Conservation (phyloP, 2,113 vertebrate genomes). For the Rhea americana region DNA sequence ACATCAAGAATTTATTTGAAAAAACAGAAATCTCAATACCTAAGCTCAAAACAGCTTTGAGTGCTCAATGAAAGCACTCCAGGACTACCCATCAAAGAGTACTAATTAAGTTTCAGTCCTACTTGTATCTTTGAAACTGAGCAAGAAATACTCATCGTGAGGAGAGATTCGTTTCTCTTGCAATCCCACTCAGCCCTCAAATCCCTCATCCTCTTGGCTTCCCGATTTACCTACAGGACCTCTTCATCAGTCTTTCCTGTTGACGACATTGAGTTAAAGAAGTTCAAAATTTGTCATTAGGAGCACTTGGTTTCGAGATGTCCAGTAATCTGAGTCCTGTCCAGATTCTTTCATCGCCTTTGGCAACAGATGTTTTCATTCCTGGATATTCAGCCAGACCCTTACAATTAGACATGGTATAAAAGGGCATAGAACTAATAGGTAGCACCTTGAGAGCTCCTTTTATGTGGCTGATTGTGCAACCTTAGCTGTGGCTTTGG, state of each 20-base stretch:
- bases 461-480: slow-evolving; percentile 34
- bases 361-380: slow-evolving; percentile 43
- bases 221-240: not conserved
- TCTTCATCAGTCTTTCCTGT: not conserved
- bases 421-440: slow-evolving; percentile 4
- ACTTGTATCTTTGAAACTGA: not conserved
- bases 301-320: not conserved
- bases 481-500: not conserved
- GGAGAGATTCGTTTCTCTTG: not conserved
- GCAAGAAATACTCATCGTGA: not conserved
- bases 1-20: not conserved
- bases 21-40: not conserved
- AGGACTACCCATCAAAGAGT: not conserved
- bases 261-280: slow-evolving; percentile 8
- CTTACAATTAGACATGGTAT: not conserved
- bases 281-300: slow-evolving; percentile 11
- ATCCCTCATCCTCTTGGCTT: not conserved
- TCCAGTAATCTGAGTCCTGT: slow-evolving; percentile 26
- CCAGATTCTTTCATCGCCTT: slow-evolving; percentile 15
- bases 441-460: slow-evolving; percentile 1
- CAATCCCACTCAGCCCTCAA: not conserved
- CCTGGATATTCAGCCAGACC: not conserved
- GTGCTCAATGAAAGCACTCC: not conserved
- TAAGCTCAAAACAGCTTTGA: not conserved
- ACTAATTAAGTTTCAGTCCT: not conserved